These are phyloP conservation scores for Phalacrocorax aristotelis DNA, from an alignment of 2,113 vertebrate genomes.

Conservation along the genomic window DNA sequence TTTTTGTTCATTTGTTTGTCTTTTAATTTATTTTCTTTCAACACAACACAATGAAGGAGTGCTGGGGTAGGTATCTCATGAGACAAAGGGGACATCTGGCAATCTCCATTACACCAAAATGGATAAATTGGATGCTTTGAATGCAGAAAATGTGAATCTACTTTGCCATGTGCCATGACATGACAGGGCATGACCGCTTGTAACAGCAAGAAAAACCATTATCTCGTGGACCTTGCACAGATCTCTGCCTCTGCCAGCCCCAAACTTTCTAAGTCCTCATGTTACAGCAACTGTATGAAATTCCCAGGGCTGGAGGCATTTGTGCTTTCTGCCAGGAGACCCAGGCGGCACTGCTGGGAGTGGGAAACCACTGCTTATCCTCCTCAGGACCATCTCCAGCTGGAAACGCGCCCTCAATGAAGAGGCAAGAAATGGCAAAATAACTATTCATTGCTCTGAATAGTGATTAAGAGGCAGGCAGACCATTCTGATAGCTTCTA, in stretches of 20 bases:
- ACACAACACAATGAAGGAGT: not conserved
- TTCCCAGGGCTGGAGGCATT: not conserved
- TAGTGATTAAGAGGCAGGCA: not conserved
- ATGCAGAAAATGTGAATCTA: not conserved
- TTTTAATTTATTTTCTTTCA: not conserved
- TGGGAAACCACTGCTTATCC: not conserved
- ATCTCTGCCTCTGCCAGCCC: not conserved
- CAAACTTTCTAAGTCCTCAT: not conserved
- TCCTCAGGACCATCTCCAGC: not conserved
- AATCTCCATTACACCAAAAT: not conserved
- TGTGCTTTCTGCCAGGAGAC: not conserved
- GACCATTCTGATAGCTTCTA: not conserved
- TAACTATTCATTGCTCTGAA: not conserved
- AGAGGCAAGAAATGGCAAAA: not conserved
- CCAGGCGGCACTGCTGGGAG: not conserved
- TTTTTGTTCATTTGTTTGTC: not conserved
- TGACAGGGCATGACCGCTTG: not conserved
- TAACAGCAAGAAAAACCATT: not conserved
- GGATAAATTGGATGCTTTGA: not conserved
- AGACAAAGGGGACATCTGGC: not conserved
- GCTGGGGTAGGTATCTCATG: not conserved
- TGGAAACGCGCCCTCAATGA: not conserved
- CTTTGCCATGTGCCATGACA: fast-evolving
- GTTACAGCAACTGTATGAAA: not conserved
- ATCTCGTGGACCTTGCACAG: not conserved